Percentiles rank a stretch among this genome's conserved stretches.
phyloP scores from a whole-genome alignment of 2,797 vertebrate genomes.

The Crenichthys baileyi region DNA sequence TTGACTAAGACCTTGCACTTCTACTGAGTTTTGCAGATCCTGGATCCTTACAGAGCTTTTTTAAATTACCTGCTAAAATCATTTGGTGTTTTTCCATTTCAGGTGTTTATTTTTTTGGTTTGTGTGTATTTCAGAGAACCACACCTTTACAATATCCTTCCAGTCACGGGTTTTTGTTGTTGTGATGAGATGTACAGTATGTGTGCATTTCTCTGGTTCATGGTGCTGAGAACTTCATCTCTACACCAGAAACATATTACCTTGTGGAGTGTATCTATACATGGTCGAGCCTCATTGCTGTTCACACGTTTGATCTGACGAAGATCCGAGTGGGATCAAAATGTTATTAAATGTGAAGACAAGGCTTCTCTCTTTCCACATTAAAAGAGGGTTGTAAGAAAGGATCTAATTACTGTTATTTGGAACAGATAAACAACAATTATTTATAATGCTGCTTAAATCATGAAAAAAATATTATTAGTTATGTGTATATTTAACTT shows the following conservation, averaged over 20 bases:
- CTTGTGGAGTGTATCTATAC: background rate
- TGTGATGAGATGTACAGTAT: background rate
- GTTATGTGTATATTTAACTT: too few species aligned
- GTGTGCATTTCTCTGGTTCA: background rate
- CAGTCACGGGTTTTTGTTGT: background rate
- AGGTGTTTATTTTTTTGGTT: background rate
- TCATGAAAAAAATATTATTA: background rate
- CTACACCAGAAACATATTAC: background rate
- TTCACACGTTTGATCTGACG: background rate
- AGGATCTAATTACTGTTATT: background rate
- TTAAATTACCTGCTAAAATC: background rate
- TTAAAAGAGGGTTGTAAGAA: background rate
- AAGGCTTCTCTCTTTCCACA: background rate
- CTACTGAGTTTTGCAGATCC: background rate
- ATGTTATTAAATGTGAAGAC: background rate
- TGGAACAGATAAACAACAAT: background rate
- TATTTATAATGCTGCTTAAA: background rate
- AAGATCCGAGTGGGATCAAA: background rate
- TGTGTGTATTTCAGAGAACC: background rate
- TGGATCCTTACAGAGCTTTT: background rate
- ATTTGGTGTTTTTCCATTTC: too few species aligned
- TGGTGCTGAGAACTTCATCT: background rate
- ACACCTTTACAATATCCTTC: background rate
- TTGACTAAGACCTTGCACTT: background rate
- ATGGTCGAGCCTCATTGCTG: background rate